Conservation (phyloP, 2,888 invertebrate genomes). For the Meteorus colon region DNA sequence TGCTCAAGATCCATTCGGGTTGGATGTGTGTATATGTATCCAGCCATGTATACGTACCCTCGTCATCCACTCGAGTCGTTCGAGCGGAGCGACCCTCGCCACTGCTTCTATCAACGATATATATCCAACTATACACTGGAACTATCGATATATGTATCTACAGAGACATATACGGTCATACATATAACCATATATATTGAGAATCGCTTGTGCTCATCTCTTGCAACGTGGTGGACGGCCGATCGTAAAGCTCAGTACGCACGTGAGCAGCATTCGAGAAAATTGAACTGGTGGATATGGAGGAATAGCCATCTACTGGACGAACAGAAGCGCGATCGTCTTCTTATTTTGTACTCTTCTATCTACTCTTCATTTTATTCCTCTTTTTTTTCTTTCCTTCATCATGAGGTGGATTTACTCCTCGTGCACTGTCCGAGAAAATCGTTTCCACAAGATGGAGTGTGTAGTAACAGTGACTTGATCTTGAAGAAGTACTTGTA, state of each 20-base stretch:
- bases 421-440: not conserved
- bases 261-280: slow-evolving; percentile 56
- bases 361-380: not conserved
- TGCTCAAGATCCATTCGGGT: slow-evolving; percentile 16
- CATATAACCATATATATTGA: slow-evolving; percentile 12
- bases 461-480: not conserved
- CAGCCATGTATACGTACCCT: slow-evolving; percentile 27
- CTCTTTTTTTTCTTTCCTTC: not conserved
- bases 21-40: not conserved
- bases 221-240: slow-evolving; percentile 36
- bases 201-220: slow-evolving; percentile 18
- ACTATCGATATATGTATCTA: slow-evolving; percentile 5
- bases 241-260: slow-evolving; percentile 52
- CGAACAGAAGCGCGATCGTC: not conserved
- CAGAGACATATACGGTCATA: not conserved
- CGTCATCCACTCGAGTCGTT: slow-evolving; percentile 40
- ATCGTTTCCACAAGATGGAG: not conserved
- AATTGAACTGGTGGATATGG: slow-evolving; percentile 36
- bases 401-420: not conserved
- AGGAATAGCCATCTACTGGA: slow-evolving; percentile 17
- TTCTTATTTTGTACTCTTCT: not conserved
- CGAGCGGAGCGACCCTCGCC: slow-evolving; percentile 27
- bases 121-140: slow-evolving; percentile 6
- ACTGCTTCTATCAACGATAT: not conserved
- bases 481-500: not conserved